A percentile compares a stretch with the other conserved stretches of the same genome.
phyloP scores from a whole-genome alignment of 2,888 invertebrate genomes.

The Parasteatoda lunata region DNA sequence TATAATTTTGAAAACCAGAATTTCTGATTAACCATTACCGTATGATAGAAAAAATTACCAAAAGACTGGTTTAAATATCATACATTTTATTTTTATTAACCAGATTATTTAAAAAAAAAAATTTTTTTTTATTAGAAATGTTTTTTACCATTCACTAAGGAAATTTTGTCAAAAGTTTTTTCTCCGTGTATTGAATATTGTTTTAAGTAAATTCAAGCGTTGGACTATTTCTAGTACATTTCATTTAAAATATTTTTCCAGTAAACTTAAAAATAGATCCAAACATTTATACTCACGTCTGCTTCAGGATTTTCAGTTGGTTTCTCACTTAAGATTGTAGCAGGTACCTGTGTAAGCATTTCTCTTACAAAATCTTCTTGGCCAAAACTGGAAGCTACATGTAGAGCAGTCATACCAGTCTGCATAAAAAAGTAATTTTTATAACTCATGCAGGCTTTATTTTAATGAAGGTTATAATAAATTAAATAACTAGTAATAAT shows the following conservation, averaged over 20 bases:
- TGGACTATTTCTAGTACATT: neutral
- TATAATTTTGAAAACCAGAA: no score
- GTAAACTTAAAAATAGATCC: neutral
- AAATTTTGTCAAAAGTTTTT: neutral
- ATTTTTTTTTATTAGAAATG: no score
- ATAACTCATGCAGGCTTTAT: no score
- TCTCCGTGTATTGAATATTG: neutral
- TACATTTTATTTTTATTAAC: no score
- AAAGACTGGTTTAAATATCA: no score
- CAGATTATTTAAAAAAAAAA: no score
- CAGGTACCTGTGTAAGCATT: constrained; percentile 92
- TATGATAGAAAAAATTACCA: no score
- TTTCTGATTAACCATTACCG: no score
- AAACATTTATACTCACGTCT: constrained; percentile 76
- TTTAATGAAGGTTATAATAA: no score
- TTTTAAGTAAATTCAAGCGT: neutral
- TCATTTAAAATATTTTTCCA: constrained; percentile 4
- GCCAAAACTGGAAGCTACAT: constrained; percentile 97
- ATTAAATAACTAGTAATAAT: no score
- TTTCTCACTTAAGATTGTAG: constrained; percentile 95
- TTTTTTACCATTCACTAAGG: no score
- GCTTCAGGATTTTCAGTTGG: constrained; percentile 84
- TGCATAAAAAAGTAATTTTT: constrained; percentile 70
- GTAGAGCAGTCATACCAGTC: constrained; percentile 95
- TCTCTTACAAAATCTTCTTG: constrained; percentile 97